Evolutionary conservation across 2,797 vertebrate genomes (phyloP).

Genomic region (Hydrolagus colliei): DNA sequence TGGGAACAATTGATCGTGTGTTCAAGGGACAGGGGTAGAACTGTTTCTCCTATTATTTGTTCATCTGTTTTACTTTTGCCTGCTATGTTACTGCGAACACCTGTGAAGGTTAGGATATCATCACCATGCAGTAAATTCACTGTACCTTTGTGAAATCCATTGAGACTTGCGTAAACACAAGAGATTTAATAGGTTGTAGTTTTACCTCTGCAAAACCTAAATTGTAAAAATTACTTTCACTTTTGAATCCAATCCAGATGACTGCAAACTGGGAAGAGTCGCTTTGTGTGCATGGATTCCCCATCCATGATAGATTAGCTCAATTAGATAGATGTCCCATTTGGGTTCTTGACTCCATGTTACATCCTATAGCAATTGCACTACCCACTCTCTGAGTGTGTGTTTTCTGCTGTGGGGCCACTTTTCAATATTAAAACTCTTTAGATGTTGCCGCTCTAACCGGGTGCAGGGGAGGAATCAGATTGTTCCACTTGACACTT

Average conservation of each 20-base stretch:
- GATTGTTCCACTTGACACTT: constrained; percentile 2
- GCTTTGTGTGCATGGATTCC: neutral
- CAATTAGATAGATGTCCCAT: neutral
- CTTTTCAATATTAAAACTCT: neutral
- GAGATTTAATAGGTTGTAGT: neutral
- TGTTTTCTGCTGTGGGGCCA: neutral
- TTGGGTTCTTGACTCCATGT: neutral
- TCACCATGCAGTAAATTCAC: neutral
- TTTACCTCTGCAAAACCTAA: constrained; percentile 10
- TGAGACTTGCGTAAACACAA: neutral
- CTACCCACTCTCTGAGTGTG: neutral
- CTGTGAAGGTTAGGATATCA: neutral
- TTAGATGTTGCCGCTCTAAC: neutral
- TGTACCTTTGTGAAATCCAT: neutral
- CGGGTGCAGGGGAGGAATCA: neutral
- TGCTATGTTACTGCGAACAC: neutral
- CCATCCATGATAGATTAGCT: constrained; percentile 12
- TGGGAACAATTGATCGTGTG: neutral
- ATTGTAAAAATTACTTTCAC: constrained; percentile 19
- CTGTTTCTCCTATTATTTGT: neutral
- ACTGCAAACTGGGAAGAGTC: neutral
- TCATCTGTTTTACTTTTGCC: neutral
- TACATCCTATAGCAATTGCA: neutral
- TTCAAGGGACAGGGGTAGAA: neutral
- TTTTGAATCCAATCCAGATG: constrained; percentile 25